Conservation (phyloP, 2,888 invertebrate genomes). For the Drosophila picticornis region DNA sequence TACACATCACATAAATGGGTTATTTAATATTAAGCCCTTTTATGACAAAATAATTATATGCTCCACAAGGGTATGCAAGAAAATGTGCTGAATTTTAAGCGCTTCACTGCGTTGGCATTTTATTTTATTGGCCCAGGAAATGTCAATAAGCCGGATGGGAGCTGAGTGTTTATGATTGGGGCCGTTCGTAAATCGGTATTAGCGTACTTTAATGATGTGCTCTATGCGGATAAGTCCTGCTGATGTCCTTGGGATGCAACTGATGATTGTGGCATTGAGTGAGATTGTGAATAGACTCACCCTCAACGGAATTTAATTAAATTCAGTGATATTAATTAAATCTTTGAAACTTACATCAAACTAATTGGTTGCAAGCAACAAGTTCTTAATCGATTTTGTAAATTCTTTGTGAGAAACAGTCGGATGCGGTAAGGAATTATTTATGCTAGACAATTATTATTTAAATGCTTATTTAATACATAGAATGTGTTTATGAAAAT, state of each 20-base stretch:
- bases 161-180: conserved; percentile 43
- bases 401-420: neutral
- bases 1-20: no score
- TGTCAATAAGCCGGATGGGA: conserved; percentile 22
- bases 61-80: neutral
- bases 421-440: neutral
- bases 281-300: conserved; percentile 2
- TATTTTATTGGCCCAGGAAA: conserved; percentile 56
- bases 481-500: neutral
- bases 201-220: conserved; percentile 46
- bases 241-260: conserved; percentile 32
- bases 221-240: conserved; percentile 9
- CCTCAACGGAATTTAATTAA: neutral
- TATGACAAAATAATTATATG: conserved; percentile 3
- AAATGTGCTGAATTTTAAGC: neutral
- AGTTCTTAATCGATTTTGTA: neutral
- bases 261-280: conserved; percentile 2
- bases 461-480: neutral
- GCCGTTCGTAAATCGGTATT: conserved; percentile 60
- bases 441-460: neutral
- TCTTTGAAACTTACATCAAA: neutral
- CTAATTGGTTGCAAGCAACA: neutral
- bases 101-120: conserved; percentile 29
- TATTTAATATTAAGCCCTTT: neutral
- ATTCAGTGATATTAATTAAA: conserved; percentile 26